Percentiles rank a stretch among this genome's conserved stretches.
Conservation (phyloP, 2,888 invertebrate species). For the Isotomurus palustris region DNA sequence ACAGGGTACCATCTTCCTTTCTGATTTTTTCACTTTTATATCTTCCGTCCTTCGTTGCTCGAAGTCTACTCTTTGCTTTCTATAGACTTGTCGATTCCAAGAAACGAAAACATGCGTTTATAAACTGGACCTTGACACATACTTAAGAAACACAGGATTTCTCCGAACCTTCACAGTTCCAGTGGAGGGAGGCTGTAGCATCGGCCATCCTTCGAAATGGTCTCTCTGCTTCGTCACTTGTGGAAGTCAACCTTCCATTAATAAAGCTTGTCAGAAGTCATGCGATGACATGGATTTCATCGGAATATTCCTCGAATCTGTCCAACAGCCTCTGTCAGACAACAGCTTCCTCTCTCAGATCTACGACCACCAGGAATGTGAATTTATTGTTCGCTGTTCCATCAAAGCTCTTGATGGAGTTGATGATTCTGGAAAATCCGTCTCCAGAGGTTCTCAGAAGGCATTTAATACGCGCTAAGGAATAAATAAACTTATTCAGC, state of each 20-base stretch:
- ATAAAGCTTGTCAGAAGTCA: not conserved
- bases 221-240: slow-evolving; percentile 20
- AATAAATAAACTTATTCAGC: too few relatives aligned
- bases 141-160: slow-evolving; percentile 2
- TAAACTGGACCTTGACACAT: slow-evolving; percentile 3
- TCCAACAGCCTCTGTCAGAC: not conserved
- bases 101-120: slow-evolving; percentile 25
- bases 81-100: slow-evolving; percentile 16
- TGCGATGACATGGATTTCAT: slow-evolving; percentile 19
- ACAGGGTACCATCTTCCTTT: too few relatives aligned
- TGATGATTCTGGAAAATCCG: too few relatives aligned
- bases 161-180: slow-evolving; percentile 17
- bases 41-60: too few relatives aligned
- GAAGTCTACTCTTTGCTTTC: too few relatives aligned
- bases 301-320: slow-evolving; percentile 14
- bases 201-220: slow-evolving; percentile 20
- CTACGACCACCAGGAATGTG: slow-evolving; percentile 4
- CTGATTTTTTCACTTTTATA: too few relatives aligned
- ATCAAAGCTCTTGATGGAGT: slow-evolving; percentile 17
- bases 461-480: too few relatives aligned
- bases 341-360: not conserved
- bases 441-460: too few relatives aligned
- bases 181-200: slow-evolving; percentile 17
- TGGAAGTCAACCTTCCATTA: not conserved
- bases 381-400: slow-evolving; percentile 13